Base-by-base conservation (phyloP, 2,797 vertebrate species). In the Enteromius fasciolatus region DNA sequence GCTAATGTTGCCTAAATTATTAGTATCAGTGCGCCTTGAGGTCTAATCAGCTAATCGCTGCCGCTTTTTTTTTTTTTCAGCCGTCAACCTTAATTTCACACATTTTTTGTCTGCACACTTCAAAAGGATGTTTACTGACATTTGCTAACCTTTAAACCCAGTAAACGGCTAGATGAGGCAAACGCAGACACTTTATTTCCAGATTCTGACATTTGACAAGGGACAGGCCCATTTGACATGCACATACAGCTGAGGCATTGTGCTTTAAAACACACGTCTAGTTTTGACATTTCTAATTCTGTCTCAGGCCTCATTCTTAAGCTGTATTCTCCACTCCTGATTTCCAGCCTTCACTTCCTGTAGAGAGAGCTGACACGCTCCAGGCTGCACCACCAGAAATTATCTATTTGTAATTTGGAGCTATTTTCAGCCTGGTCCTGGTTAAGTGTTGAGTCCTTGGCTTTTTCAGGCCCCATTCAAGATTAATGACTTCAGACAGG, bases 401-500 rank as follows among this genome's bases (percentile, higher is more conserved):
- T 88, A 93, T 94, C 90, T 92, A 87, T 91, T 91, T 90, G 89
- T 92, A 92, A 92, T 92, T 90, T 83, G 36, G 57, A 86, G 85
- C 83, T 87, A 87, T 89, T 88, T 86, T 83, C 17, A 59, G 80
- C 75, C 44, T 10, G 78, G 81, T 77, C 12, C 83, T 89, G 88
- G 90, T 90, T 88, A 88, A 85, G 87, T 89, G 88, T 89, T 87
- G 90, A 90, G 90, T 93, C 90, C 87, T 87, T 82, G 87, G 86
- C 86, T 85, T 89, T 89, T 91, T 88, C 82, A 86, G 85, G 89
- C 90, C 87, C 87, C 81, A 88, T 87, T 86, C 80, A 90, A 92
- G 91, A 94, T 93, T 92, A 95, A 95, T 94, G 92, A 92, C 91
- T 93, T 91, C 82, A 93, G 94, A 94, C 93, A 93, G 90, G 93